Base-by-base conservation (phyloP, 23 tunicate species). In the Diplosoma virens region DNA sequence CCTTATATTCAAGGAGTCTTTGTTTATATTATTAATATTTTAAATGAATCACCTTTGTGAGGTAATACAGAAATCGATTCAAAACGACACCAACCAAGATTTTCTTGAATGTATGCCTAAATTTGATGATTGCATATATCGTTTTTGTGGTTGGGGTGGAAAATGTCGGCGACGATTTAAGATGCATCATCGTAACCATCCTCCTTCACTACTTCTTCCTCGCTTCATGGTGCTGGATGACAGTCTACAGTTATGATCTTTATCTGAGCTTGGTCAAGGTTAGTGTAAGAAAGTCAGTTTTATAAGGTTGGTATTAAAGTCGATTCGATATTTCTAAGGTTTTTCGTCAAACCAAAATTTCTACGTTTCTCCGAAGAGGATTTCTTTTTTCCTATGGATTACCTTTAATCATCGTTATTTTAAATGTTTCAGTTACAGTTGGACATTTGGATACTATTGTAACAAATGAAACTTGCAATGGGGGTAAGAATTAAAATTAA, bases 201-300 rank as follows among this genome's bases (percentile, higher is more conserved):
- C 24, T 89, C 1, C 30, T 89, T 37, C 96, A 89, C 5, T 82
- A 45, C 48, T 82, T 89, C 70, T 82, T 75, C 71, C 76, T 89
- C 28, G 58, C 88, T 3, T 71, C 84, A 4, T 89, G 96, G 96
- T 75, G 83, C 45, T 89, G 96, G 96, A 89, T 89, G 83, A 59
- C 69, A 33, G 84, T 82, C 6, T 89, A 89, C 77, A 67, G 89
- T 37, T 35, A 78, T 63, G 87, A 89, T 60, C 59, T 89, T 45
- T 89, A 89, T 59, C 46, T 46, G 29, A 46, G 79, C 0, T 30
- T 89, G 34, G 79, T 89, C 26, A 70, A 77, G 81, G 96, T 89
- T 7, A 26, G 69, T 26, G 3, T 18, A 29, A 11, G 63, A 55
- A 55, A 11, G 6, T 4, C 63, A 11, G 20, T 55, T 16, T 20